Conservation (phyloP, 2,113 vertebrate genomes). For the Prolemur simus region DNA sequence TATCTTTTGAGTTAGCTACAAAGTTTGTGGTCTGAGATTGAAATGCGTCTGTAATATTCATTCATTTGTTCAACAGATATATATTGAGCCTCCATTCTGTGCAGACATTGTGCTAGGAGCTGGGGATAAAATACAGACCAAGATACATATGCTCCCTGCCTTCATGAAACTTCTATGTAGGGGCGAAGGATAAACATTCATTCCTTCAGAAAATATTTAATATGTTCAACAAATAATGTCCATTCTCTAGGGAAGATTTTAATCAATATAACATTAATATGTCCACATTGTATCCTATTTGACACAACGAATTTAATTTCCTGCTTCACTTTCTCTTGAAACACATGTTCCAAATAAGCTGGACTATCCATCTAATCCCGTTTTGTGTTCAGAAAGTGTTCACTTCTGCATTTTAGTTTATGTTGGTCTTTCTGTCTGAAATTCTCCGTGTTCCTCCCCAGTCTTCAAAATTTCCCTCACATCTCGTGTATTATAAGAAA, state of each 20-base stretch:
- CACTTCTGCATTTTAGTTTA: constrained; percentile 37
- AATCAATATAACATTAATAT: neutral
- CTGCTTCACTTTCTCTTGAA: constrained; percentile 6
- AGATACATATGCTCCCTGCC: neutral
- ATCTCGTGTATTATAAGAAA: neutral
- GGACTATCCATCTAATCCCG: neutral
- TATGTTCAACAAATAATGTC: neutral
- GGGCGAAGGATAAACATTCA: neutral
- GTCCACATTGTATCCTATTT: neutral
- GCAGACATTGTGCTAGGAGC: neutral
- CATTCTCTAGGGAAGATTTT: neutral
- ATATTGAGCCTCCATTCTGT: neutral
- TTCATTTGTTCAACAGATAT: neutral
- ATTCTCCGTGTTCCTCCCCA: neutral
- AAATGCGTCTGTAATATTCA: neutral
- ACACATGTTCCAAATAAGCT: neutral
- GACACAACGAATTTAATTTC: constrained; percentile 30
- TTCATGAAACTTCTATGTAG: neutral
- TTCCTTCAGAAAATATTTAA: neutral
- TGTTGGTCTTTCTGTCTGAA: neutral
- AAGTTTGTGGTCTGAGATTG: neutral
- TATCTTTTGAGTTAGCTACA: neutral
- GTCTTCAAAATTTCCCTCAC: neutral
- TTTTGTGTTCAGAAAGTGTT: constrained; percentile 37
- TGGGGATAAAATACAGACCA: neutral